Percentiles rank a stretch among this genome's conserved stretches.
Conservation (phyloP, 2,888 invertebrate species). For the Blastobasis adustella region DNA sequence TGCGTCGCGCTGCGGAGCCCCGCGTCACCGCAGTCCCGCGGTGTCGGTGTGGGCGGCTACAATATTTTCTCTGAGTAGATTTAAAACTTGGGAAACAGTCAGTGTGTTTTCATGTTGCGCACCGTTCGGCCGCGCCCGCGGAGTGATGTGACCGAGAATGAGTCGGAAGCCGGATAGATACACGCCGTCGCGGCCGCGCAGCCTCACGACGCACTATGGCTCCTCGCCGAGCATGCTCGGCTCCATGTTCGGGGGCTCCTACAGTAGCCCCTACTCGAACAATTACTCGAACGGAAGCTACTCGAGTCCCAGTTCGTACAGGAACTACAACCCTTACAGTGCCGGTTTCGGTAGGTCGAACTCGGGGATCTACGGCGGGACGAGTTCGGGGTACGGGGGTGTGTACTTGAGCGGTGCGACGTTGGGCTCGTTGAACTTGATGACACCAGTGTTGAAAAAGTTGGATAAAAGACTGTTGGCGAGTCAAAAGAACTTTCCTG, state of each 20-base stretch:
- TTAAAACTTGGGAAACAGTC: constrained; percentile 50
- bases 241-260: constrained; percentile 53
- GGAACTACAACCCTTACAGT: constrained; percentile 65
- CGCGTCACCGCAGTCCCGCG: constrained; percentile 45
- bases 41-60: constrained; percentile 49
- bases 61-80: constrained; percentile 52
- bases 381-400: constrained; percentile 80
- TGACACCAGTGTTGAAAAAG: constrained; percentile 70
- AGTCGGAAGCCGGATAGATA: constrained; percentile 66
- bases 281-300: constrained; percentile 25
- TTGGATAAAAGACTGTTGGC: constrained; percentile 64
- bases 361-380: constrained; percentile 76
- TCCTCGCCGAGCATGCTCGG: constrained; percentile 63
- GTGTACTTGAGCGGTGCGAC: constrained; percentile 77
- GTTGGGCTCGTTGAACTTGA: constrained; percentile 73
- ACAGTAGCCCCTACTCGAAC: constrained; percentile 46
- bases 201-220: constrained; percentile 56
- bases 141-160: constrained; percentile 55
- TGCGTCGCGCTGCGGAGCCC: constrained; percentile 8
- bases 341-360: constrained; percentile 54
- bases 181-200: constrained; percentile 50
- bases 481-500: constrained; percentile 67
- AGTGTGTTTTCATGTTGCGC: constrained; percentile 56
- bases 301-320: constrained; percentile 51
- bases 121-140: constrained; percentile 40